Conservation (phyloP, 2,888 invertebrate species). For the Xanthia icteritia region DNA sequence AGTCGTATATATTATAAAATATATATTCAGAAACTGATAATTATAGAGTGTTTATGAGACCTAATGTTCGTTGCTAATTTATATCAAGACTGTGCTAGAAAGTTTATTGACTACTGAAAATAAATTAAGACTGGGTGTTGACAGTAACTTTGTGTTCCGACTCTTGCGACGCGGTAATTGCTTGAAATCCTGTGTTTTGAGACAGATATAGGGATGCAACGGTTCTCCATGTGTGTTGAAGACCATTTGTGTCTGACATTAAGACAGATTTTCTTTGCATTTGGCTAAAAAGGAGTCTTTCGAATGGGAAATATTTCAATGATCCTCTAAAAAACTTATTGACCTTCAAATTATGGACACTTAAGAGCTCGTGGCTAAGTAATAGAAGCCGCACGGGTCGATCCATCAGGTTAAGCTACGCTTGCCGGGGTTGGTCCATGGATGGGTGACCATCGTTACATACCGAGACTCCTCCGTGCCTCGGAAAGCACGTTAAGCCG, state of each 20-base stretch:
- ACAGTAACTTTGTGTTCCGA: slow-evolving; percentile 3
- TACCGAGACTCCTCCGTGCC: too few relatives aligned
- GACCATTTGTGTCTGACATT: background rate
- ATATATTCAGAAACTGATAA: slow-evolving; percentile 9
- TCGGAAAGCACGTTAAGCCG: too few relatives aligned
- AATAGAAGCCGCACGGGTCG: too few relatives aligned
- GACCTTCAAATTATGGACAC: too few relatives aligned
- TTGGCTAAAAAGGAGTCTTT: background rate
- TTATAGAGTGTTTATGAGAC: slow-evolving; percentile 15
- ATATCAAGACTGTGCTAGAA: background rate
- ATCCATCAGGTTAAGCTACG: too few relatives aligned
- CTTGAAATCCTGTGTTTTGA: background rate
- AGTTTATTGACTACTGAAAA: slow-evolving; percentile 28
- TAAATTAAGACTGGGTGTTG: slow-evolving; percentile 9
- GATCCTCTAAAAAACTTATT: too few relatives aligned
- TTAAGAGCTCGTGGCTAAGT: too few relatives aligned
- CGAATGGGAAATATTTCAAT: too few relatives aligned
- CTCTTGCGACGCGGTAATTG: background rate
- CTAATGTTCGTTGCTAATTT: slow-evolving; percentile 27
- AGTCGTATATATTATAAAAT: slow-evolving; percentile 11
- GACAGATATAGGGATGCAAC: background rate
- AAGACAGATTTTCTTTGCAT: background rate
- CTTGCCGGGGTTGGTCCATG: too few relatives aligned
- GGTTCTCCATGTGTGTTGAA: background rate
- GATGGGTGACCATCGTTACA: too few relatives aligned